Evolutionary conservation across 2,888 invertebrate species (phyloP).

Genomic region (Tetranychus truncatus): DNA sequence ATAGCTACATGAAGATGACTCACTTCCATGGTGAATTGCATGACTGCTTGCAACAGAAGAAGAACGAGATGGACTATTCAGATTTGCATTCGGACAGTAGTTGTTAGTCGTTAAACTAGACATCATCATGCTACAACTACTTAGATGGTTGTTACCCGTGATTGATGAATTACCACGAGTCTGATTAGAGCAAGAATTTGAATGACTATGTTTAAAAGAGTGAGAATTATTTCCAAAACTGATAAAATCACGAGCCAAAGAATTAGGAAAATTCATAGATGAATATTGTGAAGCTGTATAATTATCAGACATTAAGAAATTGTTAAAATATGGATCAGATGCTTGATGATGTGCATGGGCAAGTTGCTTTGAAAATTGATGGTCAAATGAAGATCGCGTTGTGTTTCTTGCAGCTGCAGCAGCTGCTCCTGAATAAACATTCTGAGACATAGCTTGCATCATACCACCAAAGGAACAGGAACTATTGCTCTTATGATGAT

Average conservation of each 20-base stretch:
- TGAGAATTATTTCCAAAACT: conserved; percentile 10
- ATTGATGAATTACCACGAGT: neutral
- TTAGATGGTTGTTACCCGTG: conserved; percentile 1
- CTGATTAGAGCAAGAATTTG: neutral
- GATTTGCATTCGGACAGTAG: neutral
- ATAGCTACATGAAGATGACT: conserved; percentile 21
- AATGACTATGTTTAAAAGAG: neutral
- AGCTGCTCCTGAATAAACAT: neutral
- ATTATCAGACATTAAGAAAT: conserved; percentile 6
- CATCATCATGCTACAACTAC: conserved; percentile 11
- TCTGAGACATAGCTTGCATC: conserved; percentile 6
- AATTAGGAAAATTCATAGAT: conserved; percentile 10
- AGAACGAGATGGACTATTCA: conserved; percentile 14
- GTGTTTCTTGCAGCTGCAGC: neutral
- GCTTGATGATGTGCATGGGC: conserved; percentile 5
- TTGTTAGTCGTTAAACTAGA: conserved; percentile 4
- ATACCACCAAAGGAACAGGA: neutral
- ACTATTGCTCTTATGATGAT: neutral
- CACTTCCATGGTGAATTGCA: conserved; percentile 15
- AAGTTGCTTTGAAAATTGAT: neutral
- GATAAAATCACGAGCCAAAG: neutral
- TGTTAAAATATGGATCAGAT: neutral
- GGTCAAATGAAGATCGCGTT: neutral
- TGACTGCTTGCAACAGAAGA: conserved; percentile 20
- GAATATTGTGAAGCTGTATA: conserved; percentile 7